Evolutionary conservation across 2,888 invertebrate species (phyloP).

Genomic region (Rhagophthalmus giganteus): DNA sequence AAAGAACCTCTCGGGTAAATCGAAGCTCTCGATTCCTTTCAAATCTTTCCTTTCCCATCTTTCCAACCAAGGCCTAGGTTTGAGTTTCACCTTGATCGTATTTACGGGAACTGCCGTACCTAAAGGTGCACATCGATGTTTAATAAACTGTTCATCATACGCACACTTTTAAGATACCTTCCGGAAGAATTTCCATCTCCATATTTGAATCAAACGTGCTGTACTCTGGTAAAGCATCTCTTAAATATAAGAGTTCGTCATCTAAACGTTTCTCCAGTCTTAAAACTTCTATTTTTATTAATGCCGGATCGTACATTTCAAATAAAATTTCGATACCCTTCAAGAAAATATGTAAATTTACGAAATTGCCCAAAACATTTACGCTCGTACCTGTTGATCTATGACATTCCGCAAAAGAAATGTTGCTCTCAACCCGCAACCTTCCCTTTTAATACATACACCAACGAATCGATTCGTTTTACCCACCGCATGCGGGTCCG

Average conservation of each 20-base stretch:
- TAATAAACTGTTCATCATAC: too few relatives aligned
- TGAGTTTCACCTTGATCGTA: slow-evolving; percentile 65
- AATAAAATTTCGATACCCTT: slow-evolving; percentile 69
- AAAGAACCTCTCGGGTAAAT: slow-evolving; percentile 48
- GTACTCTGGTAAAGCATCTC: slow-evolving; percentile 88
- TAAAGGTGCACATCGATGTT: too few relatives aligned
- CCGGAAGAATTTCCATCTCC: slow-evolving; percentile 79
- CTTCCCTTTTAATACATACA: slow-evolving; percentile 86
- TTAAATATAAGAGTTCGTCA: slow-evolving; percentile 81
- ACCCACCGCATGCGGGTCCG: slow-evolving; percentile 82
- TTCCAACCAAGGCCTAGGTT: slow-evolving; percentile 86
- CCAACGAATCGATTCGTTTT: slow-evolving; percentile 89
- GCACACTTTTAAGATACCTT: slow-evolving; percentile 57
- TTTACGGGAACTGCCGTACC: slow-evolving; percentile 50
- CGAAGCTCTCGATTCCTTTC: slow-evolving; percentile 65
- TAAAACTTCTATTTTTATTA: slow-evolving; percentile 87
- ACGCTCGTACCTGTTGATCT: slow-evolving; percentile 79
- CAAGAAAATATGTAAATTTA: slow-evolving; percentile 28
- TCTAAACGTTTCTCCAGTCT: slow-evolving; percentile 92
- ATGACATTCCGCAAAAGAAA: slow-evolving; percentile 92
- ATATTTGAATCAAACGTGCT: slow-evolving; percentile 92
- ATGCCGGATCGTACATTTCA: slow-evolving; percentile 91
- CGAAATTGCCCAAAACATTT: too few relatives aligned
- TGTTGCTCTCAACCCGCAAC: slow-evolving; percentile 79
- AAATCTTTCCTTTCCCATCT: slow-evolving; percentile 83